Evolutionary conservation across 1,140 invertebrate species (phyloP).

Genomic region (Drosophila virilis): DNA sequence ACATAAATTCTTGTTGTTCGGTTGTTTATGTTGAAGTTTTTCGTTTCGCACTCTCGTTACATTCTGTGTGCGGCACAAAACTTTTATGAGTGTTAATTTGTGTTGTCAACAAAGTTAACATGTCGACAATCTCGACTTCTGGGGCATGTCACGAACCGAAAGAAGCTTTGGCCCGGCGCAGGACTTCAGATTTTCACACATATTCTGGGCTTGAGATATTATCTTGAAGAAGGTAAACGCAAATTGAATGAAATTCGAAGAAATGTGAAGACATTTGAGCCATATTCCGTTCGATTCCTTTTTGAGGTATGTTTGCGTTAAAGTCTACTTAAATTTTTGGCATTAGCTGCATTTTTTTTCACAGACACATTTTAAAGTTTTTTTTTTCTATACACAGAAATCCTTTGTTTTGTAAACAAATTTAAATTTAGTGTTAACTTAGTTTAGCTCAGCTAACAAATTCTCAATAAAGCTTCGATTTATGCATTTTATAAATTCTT

Average conservation of each 20-base stretch:
- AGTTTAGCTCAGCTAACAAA: no score
- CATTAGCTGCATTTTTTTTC: not conserved
- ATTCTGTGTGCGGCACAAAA: slow-evolving; percentile 54
- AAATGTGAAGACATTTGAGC: no score
- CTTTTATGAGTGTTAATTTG: slow-evolving; percentile 81
- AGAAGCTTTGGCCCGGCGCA: not conserved
- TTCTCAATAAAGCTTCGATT: not conserved
- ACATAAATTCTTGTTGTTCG: slow-evolving; percentile 70
- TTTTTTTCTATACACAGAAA: no score
- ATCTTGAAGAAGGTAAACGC: not conserved
- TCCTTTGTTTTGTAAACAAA: not conserved
- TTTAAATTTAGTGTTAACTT: not conserved
- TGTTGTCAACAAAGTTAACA: slow-evolving; percentile 79
- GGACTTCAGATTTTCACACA: not conserved
- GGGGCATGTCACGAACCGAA: not conserved
- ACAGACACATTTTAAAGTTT: not conserved
- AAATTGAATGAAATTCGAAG: no score
- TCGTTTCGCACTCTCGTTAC: slow-evolving; percentile 39
- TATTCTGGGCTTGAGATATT: not conserved
- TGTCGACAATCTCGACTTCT: slow-evolving; percentile 24
- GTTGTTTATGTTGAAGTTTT: slow-evolving; percentile 58
- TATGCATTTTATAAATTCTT: not conserved
- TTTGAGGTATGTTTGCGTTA: no score
- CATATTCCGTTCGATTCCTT: no score
- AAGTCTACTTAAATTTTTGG: no score